Evolutionary conservation across 2,113 vertebrate genomes (phyloP).

Genomic region (Laticauda laticaudata): DNA sequence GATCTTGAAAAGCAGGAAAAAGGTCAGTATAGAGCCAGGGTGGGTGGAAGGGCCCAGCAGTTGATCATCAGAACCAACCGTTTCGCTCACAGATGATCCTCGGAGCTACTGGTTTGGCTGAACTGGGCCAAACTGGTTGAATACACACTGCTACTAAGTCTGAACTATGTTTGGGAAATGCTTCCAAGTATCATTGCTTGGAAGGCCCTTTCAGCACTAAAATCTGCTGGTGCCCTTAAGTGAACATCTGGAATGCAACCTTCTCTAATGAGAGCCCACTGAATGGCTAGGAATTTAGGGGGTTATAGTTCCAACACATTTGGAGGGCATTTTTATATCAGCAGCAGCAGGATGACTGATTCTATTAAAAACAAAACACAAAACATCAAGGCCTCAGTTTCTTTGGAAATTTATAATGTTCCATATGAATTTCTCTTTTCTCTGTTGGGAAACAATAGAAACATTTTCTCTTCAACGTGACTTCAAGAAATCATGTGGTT

Average conservation of each 20-base stretch:
- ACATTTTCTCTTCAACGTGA: not conserved
- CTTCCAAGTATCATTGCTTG: not conserved
- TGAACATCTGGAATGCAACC: not conserved
- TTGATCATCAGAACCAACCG: too few species aligned
- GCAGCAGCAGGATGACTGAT: not conserved
- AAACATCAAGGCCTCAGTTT: not conserved
- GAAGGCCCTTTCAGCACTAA: not conserved
- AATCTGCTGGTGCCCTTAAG: not conserved
- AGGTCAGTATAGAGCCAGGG: too few species aligned
- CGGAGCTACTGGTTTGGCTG: too few species aligned
- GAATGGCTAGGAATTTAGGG: not conserved
- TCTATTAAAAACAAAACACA: not conserved
- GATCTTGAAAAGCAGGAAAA: too few species aligned
- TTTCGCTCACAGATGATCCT: too few species aligned
- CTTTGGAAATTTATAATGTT: not conserved
- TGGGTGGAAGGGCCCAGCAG: too few species aligned
- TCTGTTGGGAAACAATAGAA: not conserved
- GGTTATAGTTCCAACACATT: not conserved
- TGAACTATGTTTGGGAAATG: not conserved
- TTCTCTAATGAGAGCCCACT: not conserved
- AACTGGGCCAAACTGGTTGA: too few species aligned
- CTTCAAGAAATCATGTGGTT: slow-evolving; percentile 4
- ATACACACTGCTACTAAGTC: not conserved
- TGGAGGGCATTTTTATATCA: not conserved
- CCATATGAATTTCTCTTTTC: not conserved